Conservation (phyloP, 2,113 vertebrate species). For the Elgaria multicarinata region DNA sequence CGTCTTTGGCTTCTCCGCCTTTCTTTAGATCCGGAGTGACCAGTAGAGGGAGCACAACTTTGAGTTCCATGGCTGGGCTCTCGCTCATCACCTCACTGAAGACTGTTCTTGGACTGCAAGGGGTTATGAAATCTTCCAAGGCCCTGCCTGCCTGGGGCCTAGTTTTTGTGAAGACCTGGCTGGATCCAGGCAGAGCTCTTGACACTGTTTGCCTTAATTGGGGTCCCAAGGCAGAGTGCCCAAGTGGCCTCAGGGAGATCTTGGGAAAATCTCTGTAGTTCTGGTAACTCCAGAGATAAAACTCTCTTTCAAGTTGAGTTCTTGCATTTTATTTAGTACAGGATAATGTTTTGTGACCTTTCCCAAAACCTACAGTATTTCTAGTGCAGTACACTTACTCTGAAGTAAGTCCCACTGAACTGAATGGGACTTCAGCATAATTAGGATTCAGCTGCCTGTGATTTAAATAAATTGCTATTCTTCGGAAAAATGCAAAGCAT, state of each 20-base stretch:
- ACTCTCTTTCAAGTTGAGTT: neutral
- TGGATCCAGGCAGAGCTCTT: neutral
- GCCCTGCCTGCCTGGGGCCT: neutral
- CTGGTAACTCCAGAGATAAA: neutral
- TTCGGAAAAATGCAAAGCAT: neutral
- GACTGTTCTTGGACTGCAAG: neutral
- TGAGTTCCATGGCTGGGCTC: no score
- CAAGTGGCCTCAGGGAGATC: neutral
- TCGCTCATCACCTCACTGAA: neutral
- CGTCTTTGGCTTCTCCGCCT: no score
- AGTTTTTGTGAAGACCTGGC: neutral
- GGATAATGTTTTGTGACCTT: neutral
- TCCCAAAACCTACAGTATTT: neutral
- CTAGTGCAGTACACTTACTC: neutral
- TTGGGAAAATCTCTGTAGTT: neutral
- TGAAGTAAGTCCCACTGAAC: neutral
- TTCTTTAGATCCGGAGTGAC: neutral
- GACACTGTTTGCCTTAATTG: neutral
- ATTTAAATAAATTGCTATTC: neutral
- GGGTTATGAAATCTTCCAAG: neutral
- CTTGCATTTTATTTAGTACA: neutral
- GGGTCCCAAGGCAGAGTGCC: neutral
- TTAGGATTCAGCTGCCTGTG: neutral
- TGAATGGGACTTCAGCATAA: neutral
- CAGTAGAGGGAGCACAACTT: neutral